These are phyloP conservation scores for Bovichtus diacanthus DNA, from an alignment of 2,797 vertebrate genomes.

Conservation along the genomic window DNA sequence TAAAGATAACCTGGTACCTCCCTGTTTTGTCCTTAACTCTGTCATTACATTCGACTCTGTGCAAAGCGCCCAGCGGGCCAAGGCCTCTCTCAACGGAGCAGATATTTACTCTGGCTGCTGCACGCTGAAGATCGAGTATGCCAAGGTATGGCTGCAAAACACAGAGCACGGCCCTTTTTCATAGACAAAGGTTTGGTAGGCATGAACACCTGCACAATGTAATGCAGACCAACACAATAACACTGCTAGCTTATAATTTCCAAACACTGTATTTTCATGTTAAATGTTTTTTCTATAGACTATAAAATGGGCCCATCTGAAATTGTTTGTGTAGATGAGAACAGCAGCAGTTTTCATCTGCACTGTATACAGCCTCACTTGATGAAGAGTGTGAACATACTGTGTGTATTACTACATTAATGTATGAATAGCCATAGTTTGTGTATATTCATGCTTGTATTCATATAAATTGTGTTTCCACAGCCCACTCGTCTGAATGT, in stretches of 20 bases:
- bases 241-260: too few relatives aligned
- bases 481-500: conserved; percentile 97
- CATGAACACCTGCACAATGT: too few relatives aligned
- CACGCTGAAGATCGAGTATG: conserved; percentile 97
- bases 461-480: conserved; percentile 4
- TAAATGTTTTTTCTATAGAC: too few relatives aligned
- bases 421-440: background rate
- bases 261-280: too few relatives aligned
- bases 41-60: conserved; percentile 92
- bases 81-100: conserved; percentile 95
- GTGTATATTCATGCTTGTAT: background rate
- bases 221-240: too few relatives aligned
- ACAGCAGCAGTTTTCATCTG: background rate
- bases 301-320: background rate
- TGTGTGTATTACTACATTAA: background rate
- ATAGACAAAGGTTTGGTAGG: too few relatives aligned
- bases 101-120: conserved; percentile 98
- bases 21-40: conserved; percentile 71
- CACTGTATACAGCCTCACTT: background rate
- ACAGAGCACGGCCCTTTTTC: too few relatives aligned
- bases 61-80: conserved; percentile 96
- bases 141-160: conserved; percentile 86
- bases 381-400: background rate
- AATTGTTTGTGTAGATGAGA: background rate
- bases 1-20: background rate